Conservation (phyloP, 1,140 invertebrate species). For the Drosophila neocordata region DNA sequence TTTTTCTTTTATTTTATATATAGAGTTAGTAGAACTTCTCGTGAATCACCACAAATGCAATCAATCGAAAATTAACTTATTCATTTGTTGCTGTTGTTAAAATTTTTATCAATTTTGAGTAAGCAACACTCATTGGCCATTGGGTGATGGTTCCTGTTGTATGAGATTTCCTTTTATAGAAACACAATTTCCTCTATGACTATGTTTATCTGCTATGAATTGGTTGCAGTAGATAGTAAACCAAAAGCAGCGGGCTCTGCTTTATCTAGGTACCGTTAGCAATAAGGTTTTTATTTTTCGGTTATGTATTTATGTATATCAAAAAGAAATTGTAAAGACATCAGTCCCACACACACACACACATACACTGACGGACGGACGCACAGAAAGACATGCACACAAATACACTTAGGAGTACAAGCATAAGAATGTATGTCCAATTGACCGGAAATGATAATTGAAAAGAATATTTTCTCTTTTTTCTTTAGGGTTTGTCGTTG, state of each 20-base stretch:
- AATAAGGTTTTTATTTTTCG: slow-evolving; percentile 5
- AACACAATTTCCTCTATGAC: slow-evolving; percentile 15
- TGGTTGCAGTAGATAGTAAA: slow-evolving; percentile 4
- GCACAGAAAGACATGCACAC: slow-evolving; percentile 6
- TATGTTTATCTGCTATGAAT: slow-evolving; percentile 8
- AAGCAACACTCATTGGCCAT: slow-evolving; percentile 16
- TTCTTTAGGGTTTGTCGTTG: slow-evolving; percentile 49
- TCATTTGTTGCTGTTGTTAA: slow-evolving; percentile 40
- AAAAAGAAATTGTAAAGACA: slow-evolving; percentile 19
- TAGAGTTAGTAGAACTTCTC: no score
- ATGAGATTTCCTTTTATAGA: slow-evolving; percentile 15
- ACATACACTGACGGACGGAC: neutral
- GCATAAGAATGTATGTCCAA: slow-evolving; percentile 30
- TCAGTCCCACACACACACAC: slow-evolving; percentile 5
- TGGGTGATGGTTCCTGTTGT: slow-evolving; percentile 8
- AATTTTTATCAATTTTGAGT: slow-evolving; percentile 44
- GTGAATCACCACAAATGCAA: slow-evolving; percentile 20
- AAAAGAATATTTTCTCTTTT: slow-evolving; percentile 66
- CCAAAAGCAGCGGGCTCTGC: neutral
- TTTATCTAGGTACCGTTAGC: slow-evolving; percentile 7
- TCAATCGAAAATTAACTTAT: slow-evolving; percentile 46
- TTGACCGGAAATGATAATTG: slow-evolving; percentile 78
- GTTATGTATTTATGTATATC: slow-evolving; percentile 14
- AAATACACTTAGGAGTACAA: slow-evolving; percentile 14
- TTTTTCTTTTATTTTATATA: neutral